phyloP scores from a whole-genome alignment of 2,888 invertebrate species.

The Andrena camellia region DNA sequence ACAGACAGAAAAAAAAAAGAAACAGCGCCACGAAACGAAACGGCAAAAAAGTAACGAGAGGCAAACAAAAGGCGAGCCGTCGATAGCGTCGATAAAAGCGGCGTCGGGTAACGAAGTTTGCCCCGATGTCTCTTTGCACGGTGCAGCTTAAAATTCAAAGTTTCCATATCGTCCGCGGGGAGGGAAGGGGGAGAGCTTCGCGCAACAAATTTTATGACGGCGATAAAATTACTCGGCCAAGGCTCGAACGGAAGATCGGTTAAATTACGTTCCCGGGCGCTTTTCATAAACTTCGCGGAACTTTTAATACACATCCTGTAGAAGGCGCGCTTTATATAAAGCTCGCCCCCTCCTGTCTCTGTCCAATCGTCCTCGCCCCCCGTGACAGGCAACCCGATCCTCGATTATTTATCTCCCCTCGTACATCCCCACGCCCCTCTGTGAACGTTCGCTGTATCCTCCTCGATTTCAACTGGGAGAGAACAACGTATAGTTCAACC shows the following conservation, averaged over 20 bases:
- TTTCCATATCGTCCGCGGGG: conserved; percentile 40
- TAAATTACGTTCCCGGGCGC: conserved; percentile 48
- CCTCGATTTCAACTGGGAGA: too few relatives aligned
- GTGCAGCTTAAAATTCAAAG: conserved; percentile 34
- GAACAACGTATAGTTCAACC: too few relatives aligned
- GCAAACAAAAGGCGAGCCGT: conserved; percentile 31
- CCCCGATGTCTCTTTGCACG: conserved; percentile 35
- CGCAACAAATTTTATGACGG: conserved; percentile 54
- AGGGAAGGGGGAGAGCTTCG: conserved; percentile 1
- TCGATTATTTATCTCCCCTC: not conserved
- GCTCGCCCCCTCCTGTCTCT: not conserved
- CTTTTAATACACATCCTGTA: conserved; percentile 53
- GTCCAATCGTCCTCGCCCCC: conserved; percentile 11
- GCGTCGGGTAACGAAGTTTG: conserved; percentile 46
- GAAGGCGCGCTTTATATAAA: conserved; percentile 29
- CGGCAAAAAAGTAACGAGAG: not conserved
- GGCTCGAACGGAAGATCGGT: conserved; percentile 50
- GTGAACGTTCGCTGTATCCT: too few relatives aligned
- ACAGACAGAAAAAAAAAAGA: not conserved
- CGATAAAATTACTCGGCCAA: conserved; percentile 54
- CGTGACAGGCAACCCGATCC: not conserved
- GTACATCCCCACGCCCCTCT: not conserved
- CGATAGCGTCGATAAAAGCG: conserved; percentile 44
- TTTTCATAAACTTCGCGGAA: conserved; percentile 44
- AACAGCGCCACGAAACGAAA: not conserved